Percentiles rank a stretch among this genome's conserved stretches.
These are phyloP conservation scores for Polyergus mexicanus DNA, from an alignment of 1,140 invertebrate genomes.

Conservation along the genomic window DNA sequence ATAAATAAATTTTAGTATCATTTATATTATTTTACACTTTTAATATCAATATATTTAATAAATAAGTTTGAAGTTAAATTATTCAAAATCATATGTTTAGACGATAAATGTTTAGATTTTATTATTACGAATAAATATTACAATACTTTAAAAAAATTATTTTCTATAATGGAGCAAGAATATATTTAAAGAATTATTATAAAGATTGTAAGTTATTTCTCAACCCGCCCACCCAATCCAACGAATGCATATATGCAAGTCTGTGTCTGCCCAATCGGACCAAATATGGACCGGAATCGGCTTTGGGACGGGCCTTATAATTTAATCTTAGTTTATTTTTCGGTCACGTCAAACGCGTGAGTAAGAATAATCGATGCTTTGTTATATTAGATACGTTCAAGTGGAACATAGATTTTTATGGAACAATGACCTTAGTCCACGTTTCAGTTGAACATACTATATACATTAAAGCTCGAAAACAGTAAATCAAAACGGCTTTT, in stretches of 20 bases:
- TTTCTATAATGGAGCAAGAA: too few relatives aligned
- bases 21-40: not conserved
- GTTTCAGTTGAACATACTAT: too few relatives aligned
- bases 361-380: slow-evolving; percentile 62
- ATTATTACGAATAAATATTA: not conserved
- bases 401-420: too few relatives aligned
- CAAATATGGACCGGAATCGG: slow-evolving; percentile 66
- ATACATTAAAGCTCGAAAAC: slow-evolving; percentile 29
- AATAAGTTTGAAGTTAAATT: not conserved
- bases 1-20: not conserved
- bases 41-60: not conserved
- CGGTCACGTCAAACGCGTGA: not conserved
- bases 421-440: too few relatives aligned
- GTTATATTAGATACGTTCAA: not conserved
- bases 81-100: not conserved
- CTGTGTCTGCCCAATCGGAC: slow-evolving; percentile 41
- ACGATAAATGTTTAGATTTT: too few relatives aligned
- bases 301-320: slow-evolving; percentile 27
- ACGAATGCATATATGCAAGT: not conserved
- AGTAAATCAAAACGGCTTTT: slow-evolving; percentile 44
- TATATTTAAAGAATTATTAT: not conserved
- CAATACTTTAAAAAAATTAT: not conserved
- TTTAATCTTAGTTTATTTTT: slow-evolving; percentile 63
- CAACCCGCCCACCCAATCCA: slow-evolving; percentile 22
- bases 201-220: slow-evolving; percentile 22